Evolutionary conservation across 2,113 vertebrate genomes (phyloP).

Genomic region (Psophia crepitans): DNA sequence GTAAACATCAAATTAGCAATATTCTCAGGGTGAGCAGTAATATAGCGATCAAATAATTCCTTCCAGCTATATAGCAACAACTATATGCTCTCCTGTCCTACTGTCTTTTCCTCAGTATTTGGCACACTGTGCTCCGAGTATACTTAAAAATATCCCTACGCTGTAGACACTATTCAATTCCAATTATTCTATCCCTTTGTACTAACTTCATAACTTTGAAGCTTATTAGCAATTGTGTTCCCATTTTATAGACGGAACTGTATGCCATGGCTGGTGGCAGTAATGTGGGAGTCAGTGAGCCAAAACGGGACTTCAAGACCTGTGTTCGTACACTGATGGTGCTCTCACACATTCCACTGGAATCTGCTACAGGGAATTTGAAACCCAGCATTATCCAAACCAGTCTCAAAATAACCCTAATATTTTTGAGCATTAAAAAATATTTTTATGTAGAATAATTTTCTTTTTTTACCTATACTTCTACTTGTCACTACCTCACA

Average conservation of each 20-base stretch:
- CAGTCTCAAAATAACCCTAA: neutral
- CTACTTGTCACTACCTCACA: neutral
- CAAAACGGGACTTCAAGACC: neutral
- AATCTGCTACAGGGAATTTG: neutral
- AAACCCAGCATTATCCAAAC: neutral
- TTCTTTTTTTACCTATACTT: neutral
- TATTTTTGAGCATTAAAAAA: neutral
- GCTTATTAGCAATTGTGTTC: neutral
- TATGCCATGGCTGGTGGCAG: neutral
- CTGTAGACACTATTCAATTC: neutral
- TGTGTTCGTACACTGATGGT: neutral
- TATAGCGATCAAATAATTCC: neutral
- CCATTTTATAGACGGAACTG: neutral
- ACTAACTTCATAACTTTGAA: neutral
- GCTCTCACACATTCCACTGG: neutral
- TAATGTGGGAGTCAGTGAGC: neutral
- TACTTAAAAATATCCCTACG: neutral
- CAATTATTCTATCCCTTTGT: neutral
- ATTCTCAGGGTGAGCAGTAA: neutral
- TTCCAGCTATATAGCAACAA: neutral
- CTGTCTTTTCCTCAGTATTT: neutral
- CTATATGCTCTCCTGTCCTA: neutral
- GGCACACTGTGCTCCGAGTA: neutral
- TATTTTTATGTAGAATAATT: neutral
- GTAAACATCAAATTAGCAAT: conserved; percentile 32